Evolutionary conservation across 2,888 invertebrate genomes (phyloP).

Genomic region (Gryllus longicercus): DNA sequence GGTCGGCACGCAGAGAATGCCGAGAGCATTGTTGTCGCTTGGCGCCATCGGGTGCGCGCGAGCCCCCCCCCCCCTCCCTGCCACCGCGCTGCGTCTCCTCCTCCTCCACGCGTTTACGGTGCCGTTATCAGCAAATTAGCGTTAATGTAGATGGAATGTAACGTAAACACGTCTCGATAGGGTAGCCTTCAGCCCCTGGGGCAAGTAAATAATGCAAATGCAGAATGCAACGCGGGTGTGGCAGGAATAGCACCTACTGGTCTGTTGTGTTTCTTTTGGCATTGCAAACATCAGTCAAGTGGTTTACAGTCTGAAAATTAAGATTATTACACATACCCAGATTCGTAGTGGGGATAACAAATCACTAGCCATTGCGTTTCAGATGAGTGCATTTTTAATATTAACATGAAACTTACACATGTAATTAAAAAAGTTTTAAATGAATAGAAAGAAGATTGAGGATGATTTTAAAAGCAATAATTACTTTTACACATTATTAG

Average conservation of each 20-base stretch:
- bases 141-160: conserved; percentile 17
- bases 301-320: too few relatives aligned
- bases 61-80: background rate
- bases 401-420: too few relatives aligned
- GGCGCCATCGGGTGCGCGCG: background rate
- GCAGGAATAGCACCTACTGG: background rate
- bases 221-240: background rate
- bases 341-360: too few relatives aligned
- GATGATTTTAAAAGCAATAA: too few relatives aligned
- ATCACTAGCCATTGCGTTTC: too few relatives aligned
- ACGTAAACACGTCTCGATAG: background rate
- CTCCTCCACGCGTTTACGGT: background rate
- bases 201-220: background rate
- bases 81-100: background rate
- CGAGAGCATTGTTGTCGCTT: conserved; percentile 4
- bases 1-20: background rate
- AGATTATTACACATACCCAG: too few relatives aligned
- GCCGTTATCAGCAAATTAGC: background rate
- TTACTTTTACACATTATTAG: too few relatives aligned
- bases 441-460: too few relatives aligned
- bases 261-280: too few relatives aligned
- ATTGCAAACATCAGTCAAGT: too few relatives aligned
- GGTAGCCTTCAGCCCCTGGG: background rate
- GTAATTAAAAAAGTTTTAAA: too few relatives aligned
- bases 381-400: too few relatives aligned